Evolutionary conservation across 2,797 vertebrate species (phyloP).

Genomic region (Melanotaenia pygmaea): DNA sequence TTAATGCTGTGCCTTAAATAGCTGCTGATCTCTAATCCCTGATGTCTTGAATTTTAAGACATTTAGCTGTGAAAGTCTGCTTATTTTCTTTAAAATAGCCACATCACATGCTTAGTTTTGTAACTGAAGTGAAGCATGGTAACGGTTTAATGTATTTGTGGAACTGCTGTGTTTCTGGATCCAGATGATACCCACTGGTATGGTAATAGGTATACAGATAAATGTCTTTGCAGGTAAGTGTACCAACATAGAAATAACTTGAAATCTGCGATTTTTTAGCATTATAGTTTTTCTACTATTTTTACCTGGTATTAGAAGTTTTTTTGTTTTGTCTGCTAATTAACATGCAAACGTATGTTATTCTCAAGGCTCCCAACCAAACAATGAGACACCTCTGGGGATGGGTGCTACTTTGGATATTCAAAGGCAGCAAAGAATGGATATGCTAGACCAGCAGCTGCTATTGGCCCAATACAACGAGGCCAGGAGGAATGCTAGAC

Average conservation of each 20-base stretch:
- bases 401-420: constrained; percentile 98
- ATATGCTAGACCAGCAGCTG: constrained; percentile 92
- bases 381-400: constrained; percentile 87
- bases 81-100: constrained; percentile 14
- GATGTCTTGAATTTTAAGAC: constrained; percentile 18
- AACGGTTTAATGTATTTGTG: neutral
- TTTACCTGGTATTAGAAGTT: neutral
- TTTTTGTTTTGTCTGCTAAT: neutral
- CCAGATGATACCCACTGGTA: neutral
- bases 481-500: constrained; percentile 83
- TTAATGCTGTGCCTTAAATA: constrained; percentile 13
- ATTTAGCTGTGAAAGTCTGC: constrained; percentile 15
- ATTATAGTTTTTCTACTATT: neutral
- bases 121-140: neutral
- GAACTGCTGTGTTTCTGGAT: neutral
- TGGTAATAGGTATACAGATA: neutral
- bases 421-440: constrained; percentile 96
- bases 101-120: constrained; percentile 7
- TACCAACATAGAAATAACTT: neutral
- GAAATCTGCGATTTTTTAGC: neutral
- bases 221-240: neutral
- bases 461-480: constrained; percentile 92
- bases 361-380: constrained; percentile 84
- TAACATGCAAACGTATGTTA: neutral
- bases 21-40: constrained; percentile 15